Percentiles rank a stretch among this genome's conserved stretches.
Conservation (phyloP, 2,888 invertebrate genomes). For the Brassicogethes aeneus region DNA sequence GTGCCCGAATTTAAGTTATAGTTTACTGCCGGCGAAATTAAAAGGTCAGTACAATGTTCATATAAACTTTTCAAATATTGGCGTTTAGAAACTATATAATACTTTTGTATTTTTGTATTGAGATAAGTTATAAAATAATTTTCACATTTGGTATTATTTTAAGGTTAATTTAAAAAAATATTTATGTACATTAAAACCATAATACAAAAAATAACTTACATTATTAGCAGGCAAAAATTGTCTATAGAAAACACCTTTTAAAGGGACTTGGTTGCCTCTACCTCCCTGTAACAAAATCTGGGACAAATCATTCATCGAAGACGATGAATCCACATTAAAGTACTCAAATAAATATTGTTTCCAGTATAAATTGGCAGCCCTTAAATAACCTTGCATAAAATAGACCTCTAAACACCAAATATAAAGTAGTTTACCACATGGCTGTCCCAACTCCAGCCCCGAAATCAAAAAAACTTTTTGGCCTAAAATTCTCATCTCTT, state of each 20-base stretch:
- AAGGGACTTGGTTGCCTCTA: conserved; percentile 50
- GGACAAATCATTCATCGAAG: conserved; percentile 74
- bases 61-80: too few species aligned
- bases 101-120: too few species aligned
- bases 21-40: too few species aligned
- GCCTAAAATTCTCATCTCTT: conserved; percentile 58
- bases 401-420: neutral
- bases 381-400: conserved; percentile 16
- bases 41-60: too few species aligned
- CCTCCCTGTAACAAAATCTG: conserved; percentile 60
- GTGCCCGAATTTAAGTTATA: too few species aligned
- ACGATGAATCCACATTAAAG: conserved; percentile 75
- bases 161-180: too few species aligned
- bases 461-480: conserved; percentile 77
- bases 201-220: too few species aligned
- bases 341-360: conserved; percentile 65
- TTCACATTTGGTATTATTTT: too few species aligned
- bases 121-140: too few species aligned
- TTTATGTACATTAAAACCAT: too few species aligned
- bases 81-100: too few species aligned
- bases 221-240: conserved; percentile 69
- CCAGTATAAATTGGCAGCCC: conserved; percentile 68
- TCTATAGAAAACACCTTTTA: conserved; percentile 60
- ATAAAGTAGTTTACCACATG: conserved; percentile 50
- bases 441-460: conserved; percentile 86